These are phyloP conservation scores for Xylocampa areola DNA, from an alignment of 2,888 invertebrate genomes.

Conservation along the genomic window DNA sequence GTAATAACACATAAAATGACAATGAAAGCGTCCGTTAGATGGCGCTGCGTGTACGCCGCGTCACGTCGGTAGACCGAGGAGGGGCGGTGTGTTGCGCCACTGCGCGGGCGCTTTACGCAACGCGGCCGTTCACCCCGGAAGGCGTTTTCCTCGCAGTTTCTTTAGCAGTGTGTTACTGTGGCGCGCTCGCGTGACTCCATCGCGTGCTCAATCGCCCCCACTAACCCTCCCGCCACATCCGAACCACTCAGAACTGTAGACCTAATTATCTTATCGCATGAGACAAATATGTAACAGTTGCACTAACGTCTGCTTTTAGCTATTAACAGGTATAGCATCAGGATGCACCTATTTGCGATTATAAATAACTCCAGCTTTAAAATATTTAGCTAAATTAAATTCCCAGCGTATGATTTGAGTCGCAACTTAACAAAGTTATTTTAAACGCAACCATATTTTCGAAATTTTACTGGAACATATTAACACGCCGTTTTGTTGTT, in stretches of 20 bases:
- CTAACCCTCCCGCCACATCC: slow-evolving; percentile 75
- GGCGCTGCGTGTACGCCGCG: slow-evolving; percentile 65
- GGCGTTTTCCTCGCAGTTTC: slow-evolving; percentile 88
- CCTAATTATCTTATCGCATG: slow-evolving; percentile 79
- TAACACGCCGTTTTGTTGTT: slow-evolving; percentile 45
- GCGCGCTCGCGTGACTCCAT: slow-evolving; percentile 84
- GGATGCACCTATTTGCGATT: slow-evolving; percentile 31
- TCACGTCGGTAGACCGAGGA: slow-evolving; percentile 57
- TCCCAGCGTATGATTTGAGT: slow-evolving; percentile 2
- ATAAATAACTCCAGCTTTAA: slow-evolving; percentile 6
- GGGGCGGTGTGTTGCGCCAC: slow-evolving; percentile 81
- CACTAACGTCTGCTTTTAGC: slow-evolving; percentile 59
- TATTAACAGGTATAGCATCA: slow-evolving; percentile 27
- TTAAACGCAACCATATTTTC: slow-evolving; percentile 32
- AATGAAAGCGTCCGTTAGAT: slow-evolving; percentile 67
- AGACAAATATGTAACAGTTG: slow-evolving; percentile 68
- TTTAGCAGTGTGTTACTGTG: slow-evolving; percentile 87
- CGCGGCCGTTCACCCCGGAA: slow-evolving; percentile 89
- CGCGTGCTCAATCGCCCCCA: slow-evolving; percentile 77
- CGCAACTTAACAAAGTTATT: slow-evolving; percentile 26
- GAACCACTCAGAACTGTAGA: slow-evolving; percentile 71
- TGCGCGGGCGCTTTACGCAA: slow-evolving; percentile 85
- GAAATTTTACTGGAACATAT: slow-evolving; percentile 41
- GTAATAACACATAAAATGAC: slow-evolving; percentile 13
- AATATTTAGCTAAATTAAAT: background rate